Evolutionary conservation across 2,113 vertebrate species (phyloP), one percentile per base, ranked within the genome.

Genomic region (Promerops cafer): DNA sequence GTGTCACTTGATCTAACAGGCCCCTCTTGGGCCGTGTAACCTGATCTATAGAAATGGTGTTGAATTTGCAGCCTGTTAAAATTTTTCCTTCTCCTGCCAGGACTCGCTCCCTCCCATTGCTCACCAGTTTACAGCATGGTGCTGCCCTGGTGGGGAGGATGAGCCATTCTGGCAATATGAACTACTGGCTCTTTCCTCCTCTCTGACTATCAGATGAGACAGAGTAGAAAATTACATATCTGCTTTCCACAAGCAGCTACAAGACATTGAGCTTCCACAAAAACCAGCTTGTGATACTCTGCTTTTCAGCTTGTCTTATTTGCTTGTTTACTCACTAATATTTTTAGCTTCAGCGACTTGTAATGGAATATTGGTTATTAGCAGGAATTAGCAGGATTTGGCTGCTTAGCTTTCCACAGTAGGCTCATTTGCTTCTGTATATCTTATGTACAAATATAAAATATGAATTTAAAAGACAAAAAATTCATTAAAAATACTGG

Each of bases 371-470:
- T 75, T 7, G 0, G 61, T 87, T 87, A 75, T 71, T 84, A 90
- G 60, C 63, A 80, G 75, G 90, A 92, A 89, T 83, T 88, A 95
- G 83, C 27, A 89, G 89, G 69, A 89, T 92, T 94, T 87, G 70
- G 47, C 68, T 87, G 60, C 64, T 71, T 87, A 76, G 44, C 33
- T 87, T 81, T 61, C 37, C 24, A n/a, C 31, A 68, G n/a, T 11
- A 70, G 85, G 40, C 47, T 69, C 0, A 0, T 65, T 93, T 89
- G 21, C 42, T 87, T 79, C 59, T 57, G 59, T 35, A 2, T 33
- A 70, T n/a, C 17, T 65, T 19, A 22, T 70, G 39, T 66, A 33
- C 37, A 72, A 60, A 77, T 59, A 60, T 20, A 42, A 70, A 69
- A 78, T 61, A 39, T 74, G 81, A 66, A 84, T 87, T 49, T 75